These are phyloP conservation scores for Diplodus puntazzo DNA, from an alignment of 2,797 vertebrate genomes.

Conservation along the genomic window DNA sequence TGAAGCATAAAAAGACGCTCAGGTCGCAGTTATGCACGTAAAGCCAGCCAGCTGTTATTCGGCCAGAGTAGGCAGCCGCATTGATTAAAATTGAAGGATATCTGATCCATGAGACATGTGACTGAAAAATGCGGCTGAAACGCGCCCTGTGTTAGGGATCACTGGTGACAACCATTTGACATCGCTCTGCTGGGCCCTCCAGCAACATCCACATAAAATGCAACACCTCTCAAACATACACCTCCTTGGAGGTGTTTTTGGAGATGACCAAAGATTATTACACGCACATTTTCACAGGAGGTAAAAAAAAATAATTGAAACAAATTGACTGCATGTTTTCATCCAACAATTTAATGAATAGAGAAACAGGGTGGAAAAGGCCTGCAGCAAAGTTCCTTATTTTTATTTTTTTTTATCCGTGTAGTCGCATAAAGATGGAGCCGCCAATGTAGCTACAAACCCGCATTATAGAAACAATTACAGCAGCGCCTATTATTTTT, in stretches of 20 bases:
- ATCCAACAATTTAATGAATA: constrained; percentile 74
- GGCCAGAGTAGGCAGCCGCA: neutral
- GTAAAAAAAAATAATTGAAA: constrained; percentile 68
- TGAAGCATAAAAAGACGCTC: constrained; percentile 7
- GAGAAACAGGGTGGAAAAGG: constrained; percentile 60
- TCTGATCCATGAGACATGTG: constrained; percentile 26
- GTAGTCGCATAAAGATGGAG: constrained; percentile 45
- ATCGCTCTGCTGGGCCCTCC: constrained; percentile 36
- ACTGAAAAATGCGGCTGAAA: constrained; percentile 24
- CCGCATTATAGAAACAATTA: constrained; percentile 67
- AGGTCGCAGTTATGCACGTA: constrained; percentile 19
- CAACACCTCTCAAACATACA: constrained; percentile 34
- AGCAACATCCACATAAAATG: constrained; percentile 47
- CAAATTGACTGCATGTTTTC: constrained; percentile 74
- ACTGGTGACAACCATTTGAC: constrained; percentile 50
- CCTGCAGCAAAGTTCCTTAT: constrained; percentile 65
- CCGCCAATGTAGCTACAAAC: constrained; percentile 48
- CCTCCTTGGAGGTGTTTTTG: constrained; percentile 49
- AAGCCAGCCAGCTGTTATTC: constrained; percentile 17
- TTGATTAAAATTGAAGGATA: constrained; percentile 42
- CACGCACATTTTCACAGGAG: constrained; percentile 62
- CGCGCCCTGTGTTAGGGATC: constrained; percentile 24
- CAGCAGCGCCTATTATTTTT: constrained; percentile 62
- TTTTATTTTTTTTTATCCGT: constrained; percentile 52
- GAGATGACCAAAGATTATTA: constrained; percentile 73